Evolutionary conservation across 2,888 invertebrate genomes (phyloP), one percentile per base, ranked within the genome.

Genomic region (Noctuana brunneofusca): DNA sequence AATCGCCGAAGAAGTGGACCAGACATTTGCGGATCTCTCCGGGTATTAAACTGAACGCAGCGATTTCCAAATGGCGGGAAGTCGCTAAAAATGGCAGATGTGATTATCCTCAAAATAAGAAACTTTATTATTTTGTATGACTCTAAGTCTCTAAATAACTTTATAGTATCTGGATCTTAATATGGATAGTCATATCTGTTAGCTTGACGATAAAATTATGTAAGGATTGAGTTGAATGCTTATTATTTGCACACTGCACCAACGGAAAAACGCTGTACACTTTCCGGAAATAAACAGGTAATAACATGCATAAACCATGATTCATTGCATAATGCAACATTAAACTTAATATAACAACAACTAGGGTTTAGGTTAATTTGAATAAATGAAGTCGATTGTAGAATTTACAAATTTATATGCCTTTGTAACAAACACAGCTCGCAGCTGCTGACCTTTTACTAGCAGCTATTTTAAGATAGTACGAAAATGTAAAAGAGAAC

Each of bases 1-100:
- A 72, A 98, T 99, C 88, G 98, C 98, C 77, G 98, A 98, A 86
- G 98, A 99, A 92, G 95, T 99, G 94, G 98, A 98, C 92, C 95
- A 96, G 87, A 98, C 98, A 68, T 98, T 98, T 89, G 97, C 98
- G 71, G 98, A 99, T 90, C 93, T 98, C 80, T 96, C 97, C 81
- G 98, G 97, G 79, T 97, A 97, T 91, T 97, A 95, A 82, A 63
- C 35, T 54, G 71, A 71, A 62, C 64, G 68, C 67, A 66, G 66
- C 69, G 77, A 80, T 81, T 64, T 81, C 79, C 71, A 66, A 73
- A 71, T 66, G 68, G 74, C 74, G 71, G 74, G 72, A 69, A 74
- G 73, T 65, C 68, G 67, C 67, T 27, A 32, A 46, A 18, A 3
- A 16, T 46, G 46, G 30, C 55, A 49, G 55, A 49, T 54, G 46